A percentile compares a stretch with the other conserved stretches of the same genome.
phyloP scores from a whole-genome alignment of 2,113 vertebrate species.

The Cryptomyrus ogoouensis region DNA sequence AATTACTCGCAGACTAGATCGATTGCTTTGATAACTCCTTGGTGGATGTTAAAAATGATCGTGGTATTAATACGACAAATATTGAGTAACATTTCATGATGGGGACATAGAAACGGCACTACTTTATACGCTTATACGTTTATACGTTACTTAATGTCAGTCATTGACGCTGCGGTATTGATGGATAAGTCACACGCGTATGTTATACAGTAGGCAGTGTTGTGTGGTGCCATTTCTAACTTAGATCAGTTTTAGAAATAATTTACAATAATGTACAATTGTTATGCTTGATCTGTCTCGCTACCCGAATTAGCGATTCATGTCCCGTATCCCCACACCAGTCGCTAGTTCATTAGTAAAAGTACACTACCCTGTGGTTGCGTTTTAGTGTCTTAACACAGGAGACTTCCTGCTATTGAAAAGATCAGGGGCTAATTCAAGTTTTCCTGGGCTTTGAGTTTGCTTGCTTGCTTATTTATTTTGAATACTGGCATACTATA shows the following conservation, averaged over 20 bases:
- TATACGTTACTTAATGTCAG: neutral
- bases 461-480: too few species aligned
- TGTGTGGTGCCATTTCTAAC: neutral
- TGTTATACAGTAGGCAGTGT: neutral
- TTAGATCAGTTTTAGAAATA: neutral
- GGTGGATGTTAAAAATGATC: neutral
- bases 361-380: neutral
- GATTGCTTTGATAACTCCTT: neutral
- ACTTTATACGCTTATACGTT: neutral
- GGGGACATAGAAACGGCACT: neutral
- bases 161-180: neutral
- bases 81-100: neutral
- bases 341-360: neutral
- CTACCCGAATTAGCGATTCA: neutral
- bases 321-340: neutral
- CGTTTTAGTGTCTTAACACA: neutral
- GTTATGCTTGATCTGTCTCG: neutral
- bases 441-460: too few species aligned
- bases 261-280: neutral
- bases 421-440: too few species aligned
- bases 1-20: neutral
- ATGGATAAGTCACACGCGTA: neutral
- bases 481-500: too few species aligned
- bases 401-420: too few species aligned
- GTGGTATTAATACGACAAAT: neutral